Evolutionary conservation across 2,113 vertebrate genomes (phyloP), one percentile per base, ranked within the genome.

Genomic region (Tenebrosternarchus preto): DNA sequence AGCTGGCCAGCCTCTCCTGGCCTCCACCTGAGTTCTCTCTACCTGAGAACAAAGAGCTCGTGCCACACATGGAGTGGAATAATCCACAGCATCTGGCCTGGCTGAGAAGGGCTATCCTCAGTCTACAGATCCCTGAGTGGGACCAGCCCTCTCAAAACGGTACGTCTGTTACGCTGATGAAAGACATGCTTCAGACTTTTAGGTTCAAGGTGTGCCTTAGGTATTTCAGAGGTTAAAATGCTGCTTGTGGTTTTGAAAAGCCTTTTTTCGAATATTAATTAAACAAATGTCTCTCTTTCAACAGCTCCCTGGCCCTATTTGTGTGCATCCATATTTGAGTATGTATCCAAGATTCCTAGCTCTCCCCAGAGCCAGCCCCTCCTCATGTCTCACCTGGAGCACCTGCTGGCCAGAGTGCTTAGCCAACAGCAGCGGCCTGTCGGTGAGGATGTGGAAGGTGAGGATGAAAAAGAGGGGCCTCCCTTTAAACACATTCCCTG

Each of bases 21-120:
- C 98, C 97, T 2, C 89, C 97, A 0, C 81, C 86, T 0, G 97
- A 99, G 82, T 98, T 98, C 80, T 92, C 89, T 7, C 84, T 91
- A 71, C 90, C 90, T 0, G 92, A 93, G 0, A 94, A 90, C 61
- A 92, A 81, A 17, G 88, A 84, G 22, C 80, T 93, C 61, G 89
- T 98, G 73, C 96, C 98, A 16, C 95, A 96, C 74, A 88, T 92
- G 80, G 91, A 92, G 16, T 99, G 96, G 96, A 99, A 98, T 77
- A 76, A 85, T 0, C 81, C 90, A 0, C 86, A 88, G 36, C 96
- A 98, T 78, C 89, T 97, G 83, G 87, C 89, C 56, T 98, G 97
- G 97, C 88, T 99, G 15, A 94, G 87, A 24, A 90, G 93, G 59
- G 90, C 93, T 3, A 85, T 98, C 73, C 92, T 97, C 17, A 93